phyloP scores from a whole-genome alignment of 2,888 invertebrate genomes.

The Drosophila birchii region DNA sequence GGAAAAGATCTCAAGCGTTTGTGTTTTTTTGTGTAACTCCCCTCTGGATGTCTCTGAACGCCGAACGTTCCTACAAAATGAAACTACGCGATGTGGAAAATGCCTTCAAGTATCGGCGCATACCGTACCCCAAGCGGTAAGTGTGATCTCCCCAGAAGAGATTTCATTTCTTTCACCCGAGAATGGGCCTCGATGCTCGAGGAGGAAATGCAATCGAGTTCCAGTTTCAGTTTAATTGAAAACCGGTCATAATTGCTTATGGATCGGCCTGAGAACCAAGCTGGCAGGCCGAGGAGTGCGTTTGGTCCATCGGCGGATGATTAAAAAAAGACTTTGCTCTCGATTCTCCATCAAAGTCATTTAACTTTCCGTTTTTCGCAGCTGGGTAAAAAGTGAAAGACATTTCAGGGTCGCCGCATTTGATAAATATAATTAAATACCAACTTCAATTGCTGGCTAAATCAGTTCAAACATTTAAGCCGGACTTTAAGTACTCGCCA shows the following conservation, averaged over 20 bases:
- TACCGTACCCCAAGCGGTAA: constrained; percentile 85
- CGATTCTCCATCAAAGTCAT: constrained; percentile 55
- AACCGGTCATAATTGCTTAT: constrained; percentile 70
- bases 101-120: constrained; percentile 83
- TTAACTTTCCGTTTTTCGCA: constrained; percentile 71
- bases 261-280: constrained; percentile 40
- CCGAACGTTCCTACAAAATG: constrained; percentile 81
- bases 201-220: constrained; percentile 52
- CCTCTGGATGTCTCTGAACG: constrained; percentile 61
- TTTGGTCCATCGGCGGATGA: constrained; percentile 20
- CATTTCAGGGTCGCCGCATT: constrained; percentile 75
- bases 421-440: constrained; percentile 34
- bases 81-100: constrained; percentile 84
- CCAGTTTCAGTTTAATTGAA: constrained; percentile 47
- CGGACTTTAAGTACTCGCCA: constrained; percentile 31
- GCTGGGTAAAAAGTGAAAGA: constrained; percentile 50
- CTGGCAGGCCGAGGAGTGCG: constrained; percentile 31
- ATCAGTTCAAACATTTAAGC: constrained; percentile 19
- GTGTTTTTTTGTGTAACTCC: constrained; percentile 36
- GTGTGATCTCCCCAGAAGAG: constrained; percentile 48
- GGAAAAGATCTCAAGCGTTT: constrained; percentile 44
- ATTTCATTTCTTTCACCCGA: constrained; percentile 38
- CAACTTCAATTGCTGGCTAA: constrained; percentile 28
- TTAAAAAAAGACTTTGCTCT: constrained; percentile 52
- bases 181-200: constrained; percentile 20